Evolutionary conservation across 2,797 vertebrate species (phyloP).

Genomic region (Knipowitschia caucasica): DNA sequence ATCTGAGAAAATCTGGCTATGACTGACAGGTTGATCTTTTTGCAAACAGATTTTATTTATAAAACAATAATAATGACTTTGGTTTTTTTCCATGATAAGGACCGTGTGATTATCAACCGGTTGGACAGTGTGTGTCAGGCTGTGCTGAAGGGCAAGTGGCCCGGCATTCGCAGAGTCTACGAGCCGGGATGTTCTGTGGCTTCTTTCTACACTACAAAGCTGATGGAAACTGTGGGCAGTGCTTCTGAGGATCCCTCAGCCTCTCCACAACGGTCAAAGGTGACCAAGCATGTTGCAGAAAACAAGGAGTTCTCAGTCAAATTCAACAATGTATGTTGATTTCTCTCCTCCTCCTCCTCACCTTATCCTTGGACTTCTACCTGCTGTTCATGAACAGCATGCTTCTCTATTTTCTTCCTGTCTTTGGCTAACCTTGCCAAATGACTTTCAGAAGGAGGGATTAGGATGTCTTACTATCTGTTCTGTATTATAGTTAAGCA

Average conservation of each 20-base stretch:
- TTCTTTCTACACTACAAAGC: constrained; percentile 98
- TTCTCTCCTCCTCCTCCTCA: constrained; percentile 76
- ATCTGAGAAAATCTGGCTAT: too few species aligned
- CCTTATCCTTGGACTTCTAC: constrained; percentile 61
- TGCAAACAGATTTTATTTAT: too few species aligned
- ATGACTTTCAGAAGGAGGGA: constrained; percentile 58
- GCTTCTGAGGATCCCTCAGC: constrained; percentile 87
- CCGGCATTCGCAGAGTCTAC: constrained; percentile 84
- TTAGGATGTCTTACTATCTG: constrained; percentile 58
- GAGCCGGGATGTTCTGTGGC: constrained; percentile 87
- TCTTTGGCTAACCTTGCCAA: constrained; percentile 55
- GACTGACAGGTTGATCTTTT: too few species aligned
- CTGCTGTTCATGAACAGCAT: constrained; percentile 68
- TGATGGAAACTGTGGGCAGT: constrained; percentile 86
- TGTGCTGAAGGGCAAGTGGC: constrained; percentile 97
- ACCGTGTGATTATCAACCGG: constrained; percentile 97
- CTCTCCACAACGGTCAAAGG: constrained; percentile 98
- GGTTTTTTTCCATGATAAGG: too few species aligned
- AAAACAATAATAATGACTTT: too few species aligned
- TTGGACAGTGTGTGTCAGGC: constrained; percentile 98
- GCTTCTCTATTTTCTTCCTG: constrained; percentile 70
- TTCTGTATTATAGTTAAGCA: constrained; percentile 56
- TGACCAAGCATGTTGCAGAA: constrained; percentile 99
- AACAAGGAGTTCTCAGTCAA: constrained; percentile 99
- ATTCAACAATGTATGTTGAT: constrained; percentile 99